A percentile compares a stretch with the other conserved stretches of the same genome.
These are phyloP conservation scores for Hirudo medicinalis DNA, from an alignment of 1,140 invertebrate species.

Conservation along the genomic window DNA sequence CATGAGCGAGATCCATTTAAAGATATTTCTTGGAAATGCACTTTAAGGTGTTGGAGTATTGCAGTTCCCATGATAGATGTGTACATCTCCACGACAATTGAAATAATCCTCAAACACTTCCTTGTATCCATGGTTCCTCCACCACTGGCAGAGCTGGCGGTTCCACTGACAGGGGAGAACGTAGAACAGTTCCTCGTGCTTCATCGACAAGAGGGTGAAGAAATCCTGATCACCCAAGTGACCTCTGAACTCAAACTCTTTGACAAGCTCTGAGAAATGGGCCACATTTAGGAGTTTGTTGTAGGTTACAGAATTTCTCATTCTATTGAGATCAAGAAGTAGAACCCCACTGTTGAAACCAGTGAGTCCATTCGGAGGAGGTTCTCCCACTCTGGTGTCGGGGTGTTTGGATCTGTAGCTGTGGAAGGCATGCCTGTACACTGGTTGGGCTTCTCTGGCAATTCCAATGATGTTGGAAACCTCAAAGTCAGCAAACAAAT, in stretches of 20 bases:
- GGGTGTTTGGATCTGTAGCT: slow-evolving; percentile 52
- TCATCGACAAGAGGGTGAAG: slow-evolving; percentile 60
- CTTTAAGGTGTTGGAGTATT: slow-evolving; percentile 52
- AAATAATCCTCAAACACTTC: slow-evolving; percentile 64
- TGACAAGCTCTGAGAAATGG: slow-evolving; percentile 40
- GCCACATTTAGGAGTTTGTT: slow-evolving; percentile 46
- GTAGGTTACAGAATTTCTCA: slow-evolving; percentile 50
- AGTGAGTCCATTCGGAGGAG: slow-evolving; percentile 50
- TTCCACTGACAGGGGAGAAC: slow-evolving; percentile 69
- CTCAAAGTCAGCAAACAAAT: slow-evolving; percentile 55
- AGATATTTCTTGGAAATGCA: no score
- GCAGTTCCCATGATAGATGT: slow-evolving; percentile 73
- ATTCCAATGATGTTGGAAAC: slow-evolving; percentile 55
- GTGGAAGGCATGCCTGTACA: slow-evolving; percentile 64
- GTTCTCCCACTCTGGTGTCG: slow-evolving; percentile 43
- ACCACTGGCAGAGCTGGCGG: slow-evolving; percentile 69
- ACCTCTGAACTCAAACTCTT: slow-evolving; percentile 58
- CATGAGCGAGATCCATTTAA: no score
- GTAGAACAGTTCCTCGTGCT: slow-evolving; percentile 60
- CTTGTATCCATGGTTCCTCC: slow-evolving; percentile 62
- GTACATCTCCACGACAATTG: slow-evolving; percentile 54
- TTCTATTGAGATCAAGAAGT: slow-evolving; percentile 56
- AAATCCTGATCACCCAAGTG: slow-evolving; percentile 79
- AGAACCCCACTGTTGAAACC: slow-evolving; percentile 71
- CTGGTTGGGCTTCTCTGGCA: slow-evolving; percentile 62